These are phyloP conservation scores for Copsychus sechellarum DNA, from an alignment of 2,113 vertebrate genomes.

Conservation along the genomic window DNA sequence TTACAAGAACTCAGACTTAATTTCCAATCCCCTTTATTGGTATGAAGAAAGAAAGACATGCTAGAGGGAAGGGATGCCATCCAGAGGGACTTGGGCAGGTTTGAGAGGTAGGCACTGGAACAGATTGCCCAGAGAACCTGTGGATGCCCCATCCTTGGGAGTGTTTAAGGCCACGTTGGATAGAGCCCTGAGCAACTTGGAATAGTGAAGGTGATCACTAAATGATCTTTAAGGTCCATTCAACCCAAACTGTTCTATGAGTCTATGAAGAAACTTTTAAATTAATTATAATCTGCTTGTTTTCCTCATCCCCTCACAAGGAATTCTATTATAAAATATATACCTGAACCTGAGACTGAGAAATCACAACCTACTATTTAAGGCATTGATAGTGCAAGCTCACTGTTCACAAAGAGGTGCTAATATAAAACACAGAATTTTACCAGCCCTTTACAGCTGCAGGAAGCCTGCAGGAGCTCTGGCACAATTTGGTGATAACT, in stretches of 20 bases:
- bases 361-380: not conserved
- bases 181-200: not conserved
- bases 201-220: not conserved
- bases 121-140: not conserved
- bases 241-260: not conserved
- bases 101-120: not conserved
- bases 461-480: not conserved
- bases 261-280: not conserved
- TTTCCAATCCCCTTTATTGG: not conserved
- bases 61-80: not conserved
- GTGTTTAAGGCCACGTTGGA: not conserved
- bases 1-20: not conserved
- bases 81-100: not conserved
- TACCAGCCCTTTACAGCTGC: not conserved
- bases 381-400: not conserved
- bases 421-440: not conserved
- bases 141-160: not conserved
- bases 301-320: not conserved
- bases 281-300: not conserved
- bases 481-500: not conserved
- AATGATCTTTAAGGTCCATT: not conserved
- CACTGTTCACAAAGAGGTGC: not conserved
- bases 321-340: not conserved
- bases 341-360: not conserved
- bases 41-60: not conserved